These are phyloP conservation scores for Camelus dromedarius DNA, from an alignment of 2,113 vertebrate genomes.

Conservation along the genomic window DNA sequence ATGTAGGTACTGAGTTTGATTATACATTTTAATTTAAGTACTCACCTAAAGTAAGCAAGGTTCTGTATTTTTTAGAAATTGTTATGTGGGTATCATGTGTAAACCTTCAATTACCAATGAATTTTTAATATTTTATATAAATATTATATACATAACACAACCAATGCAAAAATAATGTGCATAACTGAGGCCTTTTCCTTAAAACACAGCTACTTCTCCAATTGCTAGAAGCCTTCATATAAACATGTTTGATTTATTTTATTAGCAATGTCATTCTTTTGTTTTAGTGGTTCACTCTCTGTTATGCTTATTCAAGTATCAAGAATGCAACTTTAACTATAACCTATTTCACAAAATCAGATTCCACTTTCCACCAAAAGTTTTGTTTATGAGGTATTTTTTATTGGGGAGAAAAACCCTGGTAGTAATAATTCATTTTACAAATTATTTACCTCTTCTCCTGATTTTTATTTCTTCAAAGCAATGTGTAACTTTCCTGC, in stretches of 20 bases:
- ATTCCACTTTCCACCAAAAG: not conserved
- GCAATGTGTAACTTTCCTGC: not conserved
- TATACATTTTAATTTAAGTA: not conserved
- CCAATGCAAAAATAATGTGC: not conserved
- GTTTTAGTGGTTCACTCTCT: not conserved
- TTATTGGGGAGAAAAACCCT: not conserved
- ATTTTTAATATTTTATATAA: not conserved
- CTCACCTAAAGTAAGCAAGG: not conserved
- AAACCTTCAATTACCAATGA: not conserved
- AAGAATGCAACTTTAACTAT: not conserved
- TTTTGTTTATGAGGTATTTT: not conserved
- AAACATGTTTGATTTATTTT: not conserved
- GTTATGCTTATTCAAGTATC: not conserved
- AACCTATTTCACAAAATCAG: not conserved
- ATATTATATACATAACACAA: not conserved
- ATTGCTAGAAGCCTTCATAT: not conserved
- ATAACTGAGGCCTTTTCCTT: not conserved
- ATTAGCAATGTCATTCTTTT: not conserved
- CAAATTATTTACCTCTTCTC: not conserved
- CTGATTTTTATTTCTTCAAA: slow-evolving; percentile 18
- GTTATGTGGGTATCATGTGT: not conserved
- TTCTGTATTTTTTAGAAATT: not conserved
- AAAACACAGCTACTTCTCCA: not conserved
- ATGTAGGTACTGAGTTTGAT: not conserved
- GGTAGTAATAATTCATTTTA: not conserved